Percentiles rank a stretch among this genome's conserved stretches.
Conservation (phyloP, 2,888 invertebrate genomes). For the Eulithis prunata region DNA sequence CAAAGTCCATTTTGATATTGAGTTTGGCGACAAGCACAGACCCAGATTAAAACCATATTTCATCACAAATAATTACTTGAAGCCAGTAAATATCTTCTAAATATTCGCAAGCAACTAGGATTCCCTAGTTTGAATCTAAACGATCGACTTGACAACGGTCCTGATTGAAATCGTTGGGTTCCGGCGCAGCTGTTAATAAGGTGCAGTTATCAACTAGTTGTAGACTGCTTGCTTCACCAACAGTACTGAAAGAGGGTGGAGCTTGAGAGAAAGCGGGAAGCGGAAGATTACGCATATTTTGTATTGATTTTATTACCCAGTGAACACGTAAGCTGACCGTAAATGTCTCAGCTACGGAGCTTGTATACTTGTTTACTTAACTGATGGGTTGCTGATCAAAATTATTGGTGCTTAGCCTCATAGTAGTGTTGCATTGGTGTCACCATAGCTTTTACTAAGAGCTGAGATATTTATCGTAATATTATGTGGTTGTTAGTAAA, state of each 20-base stretch:
- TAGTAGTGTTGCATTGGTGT: too few relatives aligned
- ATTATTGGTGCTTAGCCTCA: too few relatives aligned
- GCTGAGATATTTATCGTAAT: too few relatives aligned
- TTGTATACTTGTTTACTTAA: too few relatives aligned
- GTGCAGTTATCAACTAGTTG: conserved; percentile 68
- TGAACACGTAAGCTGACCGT: too few relatives aligned
- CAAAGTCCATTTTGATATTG: neutral
- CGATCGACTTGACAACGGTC: conserved; percentile 28
- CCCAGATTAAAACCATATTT: neutral
- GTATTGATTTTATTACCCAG: too few relatives aligned
- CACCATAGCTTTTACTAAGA: too few relatives aligned
- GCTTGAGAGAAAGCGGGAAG: conserved; percentile 38
- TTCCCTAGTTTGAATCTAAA: conserved; percentile 28
- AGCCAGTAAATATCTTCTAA: conserved; percentile 7
- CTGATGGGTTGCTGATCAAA: too few relatives aligned
- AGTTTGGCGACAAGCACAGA: neutral
- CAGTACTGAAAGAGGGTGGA: conserved; percentile 41
- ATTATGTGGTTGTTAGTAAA: too few relatives aligned
- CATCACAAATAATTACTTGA: neutral
- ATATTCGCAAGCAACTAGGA: conserved; percentile 28
- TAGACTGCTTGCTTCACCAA: conserved; percentile 65
- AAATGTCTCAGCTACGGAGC: too few relatives aligned
- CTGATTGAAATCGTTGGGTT: conserved; percentile 50
- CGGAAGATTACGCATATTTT: neutral
- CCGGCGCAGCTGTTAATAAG: conserved; percentile 75